phyloP scores from a whole-genome alignment of 2,113 vertebrate genomes.

The Psephotus haematonotus region DNA sequence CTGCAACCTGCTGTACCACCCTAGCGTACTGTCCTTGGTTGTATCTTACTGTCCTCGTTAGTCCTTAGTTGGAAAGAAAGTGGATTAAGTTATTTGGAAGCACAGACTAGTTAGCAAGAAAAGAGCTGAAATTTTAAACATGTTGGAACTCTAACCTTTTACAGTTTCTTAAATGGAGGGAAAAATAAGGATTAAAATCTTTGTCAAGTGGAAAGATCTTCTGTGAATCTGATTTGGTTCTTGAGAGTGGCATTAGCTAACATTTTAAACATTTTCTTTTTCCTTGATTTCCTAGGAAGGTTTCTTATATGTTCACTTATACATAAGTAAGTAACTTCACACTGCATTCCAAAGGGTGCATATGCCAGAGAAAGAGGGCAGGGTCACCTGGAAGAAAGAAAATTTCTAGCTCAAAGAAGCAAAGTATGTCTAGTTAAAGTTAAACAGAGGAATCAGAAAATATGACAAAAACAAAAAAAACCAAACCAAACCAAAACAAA shows the following conservation, averaged over 20 bases:
- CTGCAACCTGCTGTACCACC: neutral
- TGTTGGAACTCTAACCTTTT: neutral
- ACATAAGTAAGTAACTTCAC: neutral
- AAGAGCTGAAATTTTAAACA: neutral
- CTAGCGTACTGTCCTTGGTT: neutral
- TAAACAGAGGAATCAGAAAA: constrained; percentile 36
- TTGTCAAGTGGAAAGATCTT: neutral
- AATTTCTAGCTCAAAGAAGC: constrained; percentile 24
- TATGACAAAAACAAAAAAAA: neutral
- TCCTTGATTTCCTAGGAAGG: neutral
- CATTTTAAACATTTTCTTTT: neutral
- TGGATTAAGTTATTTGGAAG: neutral
- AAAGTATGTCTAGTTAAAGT: neutral
- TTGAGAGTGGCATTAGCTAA: neutral
- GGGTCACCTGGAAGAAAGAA: neutral
- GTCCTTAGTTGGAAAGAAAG: neutral
- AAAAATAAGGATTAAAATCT: neutral
- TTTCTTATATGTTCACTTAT: neutral
- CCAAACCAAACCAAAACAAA: no score
- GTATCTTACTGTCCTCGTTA: neutral
- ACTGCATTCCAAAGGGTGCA: neutral
- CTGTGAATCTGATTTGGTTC: neutral
- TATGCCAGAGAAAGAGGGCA: constrained; percentile 6
- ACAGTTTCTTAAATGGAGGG: neutral
- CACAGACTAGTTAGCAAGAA: neutral